Conservation (phyloP, 53 echinoderm and acorn worm genomes). For the Holothuria leucospilota region DNA sequence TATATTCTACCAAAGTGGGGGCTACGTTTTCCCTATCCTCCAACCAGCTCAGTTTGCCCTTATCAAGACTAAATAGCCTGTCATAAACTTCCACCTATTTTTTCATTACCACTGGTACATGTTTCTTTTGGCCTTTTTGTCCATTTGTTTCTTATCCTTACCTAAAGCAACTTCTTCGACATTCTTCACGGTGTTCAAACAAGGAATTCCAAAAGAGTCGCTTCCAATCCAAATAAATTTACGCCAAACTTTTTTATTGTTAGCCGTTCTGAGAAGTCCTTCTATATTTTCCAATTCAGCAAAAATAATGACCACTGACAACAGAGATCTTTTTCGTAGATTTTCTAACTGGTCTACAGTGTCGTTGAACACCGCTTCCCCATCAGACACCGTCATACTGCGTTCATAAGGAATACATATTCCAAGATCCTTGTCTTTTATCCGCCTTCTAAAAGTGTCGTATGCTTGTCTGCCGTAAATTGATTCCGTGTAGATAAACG, state of each 20-base stretch:
- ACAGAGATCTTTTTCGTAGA: slow-evolving; percentile 44
- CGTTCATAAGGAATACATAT: slow-evolving; percentile 77
- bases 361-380: background rate
- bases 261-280: slow-evolving; percentile 68
- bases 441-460: slow-evolving; percentile 56
- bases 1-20: no score
- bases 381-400: slow-evolving; percentile 62
- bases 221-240: slow-evolving; percentile 94
- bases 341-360: slow-evolving; percentile 59
- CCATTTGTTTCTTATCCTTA: slow-evolving; percentile 47
- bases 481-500: slow-evolving; percentile 88
- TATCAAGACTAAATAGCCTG: no score
- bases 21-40: no score
- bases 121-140: no score
- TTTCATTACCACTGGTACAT: no score
- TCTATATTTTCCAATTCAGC: slow-evolving; percentile 79
- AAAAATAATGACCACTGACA: slow-evolving; percentile 91
- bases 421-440: slow-evolving; percentile 25
- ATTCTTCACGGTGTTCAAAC: slow-evolving; percentile 58
- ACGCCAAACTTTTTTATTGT: slow-evolving; percentile 47
- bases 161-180: slow-evolving; percentile 81
- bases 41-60: no score
- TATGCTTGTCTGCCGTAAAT: slow-evolving; percentile 86
- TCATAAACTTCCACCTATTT: no score
- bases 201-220: slow-evolving; percentile 93